Evolutionary conservation across 2,888 invertebrate species (phyloP), one percentile per base, ranked within the genome.

Genomic region (Dasysyrphus tricinctus): DNA sequence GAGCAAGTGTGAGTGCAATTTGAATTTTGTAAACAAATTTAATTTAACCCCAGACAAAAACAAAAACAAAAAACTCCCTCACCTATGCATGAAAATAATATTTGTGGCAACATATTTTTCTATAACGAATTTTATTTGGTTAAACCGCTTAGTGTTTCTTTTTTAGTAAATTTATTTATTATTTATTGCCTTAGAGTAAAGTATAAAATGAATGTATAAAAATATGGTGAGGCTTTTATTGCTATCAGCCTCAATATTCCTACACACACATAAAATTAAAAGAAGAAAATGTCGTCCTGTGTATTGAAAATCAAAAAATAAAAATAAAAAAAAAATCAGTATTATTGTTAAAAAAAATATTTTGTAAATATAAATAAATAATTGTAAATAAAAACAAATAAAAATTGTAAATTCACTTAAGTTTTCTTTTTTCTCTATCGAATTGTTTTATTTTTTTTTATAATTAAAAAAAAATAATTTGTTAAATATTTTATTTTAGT

Each of bases 151-250:
- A 47, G 70, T 56, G 49, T 59, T 59, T 56, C 56, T 42, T 76
- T 65, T 49, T 74, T 83, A 83, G 79, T 79, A 73, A 79, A 87
- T 76, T 87, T 87, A 87, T 87, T 87, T 87, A 87, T 87, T 87
- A 83, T 87, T 87, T 87, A 83, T 87, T 83, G 79, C 79, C 69
- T 79, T 87, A 87, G 86, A 82, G 74, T 87, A 82, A 59, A 77
- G 54, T 51, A 11, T 44, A 80, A 70, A 61, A 56, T 61, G 42
- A 56, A 79, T 63, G 39, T 39, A 19, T 29, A 42, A 59, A 57
- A 44, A 72, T 63, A 39, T 73, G 44, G 39, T 49, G 69, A 61
- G 67, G 59, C 65, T 82, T 77, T 61, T 54, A 44, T 42, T 54
- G 16, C 51, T 37, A 49, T 56, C 59, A 47, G 61, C 83, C 82